phyloP scores from a whole-genome alignment of 2,888 invertebrate species.

The Caenorhabditis plicata region DNA sequence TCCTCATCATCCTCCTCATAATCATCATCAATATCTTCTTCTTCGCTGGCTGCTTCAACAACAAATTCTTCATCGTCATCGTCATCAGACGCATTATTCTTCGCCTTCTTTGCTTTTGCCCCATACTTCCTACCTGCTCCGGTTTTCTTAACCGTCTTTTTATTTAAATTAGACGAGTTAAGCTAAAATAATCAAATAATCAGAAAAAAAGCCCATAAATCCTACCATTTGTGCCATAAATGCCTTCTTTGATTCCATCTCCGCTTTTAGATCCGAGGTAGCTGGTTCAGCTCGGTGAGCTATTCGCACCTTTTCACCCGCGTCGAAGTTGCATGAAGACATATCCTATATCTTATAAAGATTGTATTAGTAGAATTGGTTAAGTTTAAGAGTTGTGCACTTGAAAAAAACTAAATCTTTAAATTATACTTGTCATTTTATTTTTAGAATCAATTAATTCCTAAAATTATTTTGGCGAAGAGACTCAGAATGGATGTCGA shows the following conservation, averaged over 20 bases:
- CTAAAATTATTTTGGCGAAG: too few species aligned
- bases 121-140: constrained; percentile 5
- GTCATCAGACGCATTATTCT: constrained; percentile 12
- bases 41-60: constrained; percentile 29
- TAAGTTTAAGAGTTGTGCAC: too few species aligned
- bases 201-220: neutral
- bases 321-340: constrained; percentile 27
- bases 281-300: constrained; percentile 20
- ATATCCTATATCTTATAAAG: constrained; percentile 16
- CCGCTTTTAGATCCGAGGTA: constrained; percentile 17
- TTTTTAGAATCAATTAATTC: too few species aligned
- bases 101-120: constrained; percentile 10
- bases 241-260: constrained; percentile 24
- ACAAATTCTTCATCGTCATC: constrained; percentile 38
- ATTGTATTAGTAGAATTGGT: neutral
- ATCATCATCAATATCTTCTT: constrained; percentile 25
- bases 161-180: neutral
- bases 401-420: too few species aligned
- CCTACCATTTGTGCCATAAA: constrained; percentile 12
- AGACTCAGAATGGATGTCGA: too few species aligned
- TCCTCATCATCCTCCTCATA: constrained; percentile 24
- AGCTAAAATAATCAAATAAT: neutral
- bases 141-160: constrained; percentile 11
- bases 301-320: constrained; percentile 26
- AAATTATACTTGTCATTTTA: too few species aligned